These are phyloP conservation scores for Saccostrea cuccullata DNA, from an alignment of 1,140 invertebrate species.

Conservation along the genomic window DNA sequence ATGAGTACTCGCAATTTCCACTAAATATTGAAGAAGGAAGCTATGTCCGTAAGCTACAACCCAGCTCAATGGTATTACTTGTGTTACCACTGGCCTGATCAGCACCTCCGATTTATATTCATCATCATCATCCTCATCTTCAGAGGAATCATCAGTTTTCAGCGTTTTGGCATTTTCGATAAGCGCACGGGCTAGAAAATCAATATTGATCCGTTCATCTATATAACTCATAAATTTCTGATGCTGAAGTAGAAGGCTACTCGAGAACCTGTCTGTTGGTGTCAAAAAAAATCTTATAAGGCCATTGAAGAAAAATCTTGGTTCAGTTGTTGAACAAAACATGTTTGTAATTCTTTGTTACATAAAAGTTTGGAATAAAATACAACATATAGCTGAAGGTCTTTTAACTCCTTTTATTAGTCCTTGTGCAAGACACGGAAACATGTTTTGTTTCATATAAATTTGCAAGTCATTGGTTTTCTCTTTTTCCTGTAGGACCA, in stretches of 20 bases:
- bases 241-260: not conserved
- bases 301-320: not conserved
- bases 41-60: not conserved
- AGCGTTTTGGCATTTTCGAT: not conserved
- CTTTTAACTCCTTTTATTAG: not conserved
- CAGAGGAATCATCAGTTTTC: not conserved
- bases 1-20: not conserved
- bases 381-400: not conserved
- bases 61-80: not conserved
- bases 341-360: not conserved
- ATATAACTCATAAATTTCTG: not conserved
- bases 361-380: not conserved
- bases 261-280: not conserved
- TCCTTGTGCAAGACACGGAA: not conserved
- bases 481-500: not conserved
- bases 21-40: not conserved
- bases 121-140: too few relatives aligned
- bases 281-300: not conserved
- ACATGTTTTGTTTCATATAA: not conserved
- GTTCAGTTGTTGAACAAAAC: not conserved
- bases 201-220: not conserved
- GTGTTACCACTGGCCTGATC: not conserved
- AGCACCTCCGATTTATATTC: not conserved
- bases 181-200: not conserved
- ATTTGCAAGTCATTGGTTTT: not conserved